phyloP scores from a whole-genome alignment of 2,797 vertebrate species.

The Enoplosus armatus region DNA sequence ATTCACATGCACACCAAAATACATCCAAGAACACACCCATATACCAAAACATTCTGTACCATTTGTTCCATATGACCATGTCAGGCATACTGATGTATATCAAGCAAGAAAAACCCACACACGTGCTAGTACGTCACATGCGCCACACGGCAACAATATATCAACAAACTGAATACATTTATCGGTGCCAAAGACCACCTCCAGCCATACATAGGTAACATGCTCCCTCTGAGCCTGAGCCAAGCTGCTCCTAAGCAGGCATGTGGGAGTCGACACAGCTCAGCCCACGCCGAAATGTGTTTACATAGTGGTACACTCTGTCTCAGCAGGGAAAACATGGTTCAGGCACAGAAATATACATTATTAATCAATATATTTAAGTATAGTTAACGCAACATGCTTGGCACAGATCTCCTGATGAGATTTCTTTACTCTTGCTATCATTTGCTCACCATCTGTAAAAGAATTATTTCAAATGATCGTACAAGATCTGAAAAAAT shows the following conservation, averaged over 20 bases:
- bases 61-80: neutral
- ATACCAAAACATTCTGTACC: neutral
- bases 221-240: conserved; percentile 69
- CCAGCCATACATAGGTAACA: conserved; percentile 68
- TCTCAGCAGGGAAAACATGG: conserved; percentile 60
- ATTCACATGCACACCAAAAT: conserved; percentile 3
- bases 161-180: conserved; percentile 46
- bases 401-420: conserved; percentile 11
- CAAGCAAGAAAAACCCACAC: conserved; percentile 35
- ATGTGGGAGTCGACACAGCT: conserved; percentile 76
- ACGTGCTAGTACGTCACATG: conserved; percentile 17
- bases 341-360: conserved; percentile 58
- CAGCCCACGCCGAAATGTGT: conserved; percentile 72
- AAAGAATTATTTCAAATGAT: conserved; percentile 24
- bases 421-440: conserved; percentile 5
- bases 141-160: conserved; percentile 18
- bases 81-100: conserved; percentile 20
- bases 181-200: conserved; percentile 64
- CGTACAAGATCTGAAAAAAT: conserved; percentile 11
- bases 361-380: conserved; percentile 53
- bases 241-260: conserved; percentile 72
- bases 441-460: conserved; percentile 15
- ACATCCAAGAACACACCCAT: neutral
- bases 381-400: conserved; percentile 28
- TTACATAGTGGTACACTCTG: conserved; percentile 64